A percentile compares a stretch with the other conserved stretches of the same genome.
Evolutionary conservation across 2,113 vertebrate species (phyloP).

Genomic region (Bubalus kerabau): DNA sequence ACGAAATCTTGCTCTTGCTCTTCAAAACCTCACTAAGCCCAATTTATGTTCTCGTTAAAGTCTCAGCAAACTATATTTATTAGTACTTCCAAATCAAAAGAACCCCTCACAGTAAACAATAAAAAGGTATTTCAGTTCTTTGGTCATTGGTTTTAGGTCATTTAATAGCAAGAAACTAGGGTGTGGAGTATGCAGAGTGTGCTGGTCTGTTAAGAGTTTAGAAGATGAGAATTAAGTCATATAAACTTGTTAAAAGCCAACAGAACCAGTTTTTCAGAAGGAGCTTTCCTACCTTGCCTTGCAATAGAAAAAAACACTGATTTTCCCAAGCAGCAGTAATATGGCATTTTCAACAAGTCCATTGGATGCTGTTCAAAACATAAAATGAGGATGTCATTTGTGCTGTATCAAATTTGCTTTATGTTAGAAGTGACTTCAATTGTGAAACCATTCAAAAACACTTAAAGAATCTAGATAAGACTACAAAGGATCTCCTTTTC

Average conservation of each 20-base stretch:
- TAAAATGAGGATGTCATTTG: neutral
- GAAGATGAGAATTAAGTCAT: slow-evolving; percentile 34
- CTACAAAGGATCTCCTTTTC: neutral
- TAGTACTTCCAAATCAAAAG: neutral
- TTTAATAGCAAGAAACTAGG: slow-evolving; percentile 41
- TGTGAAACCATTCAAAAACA: neutral
- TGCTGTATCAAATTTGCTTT: neutral
- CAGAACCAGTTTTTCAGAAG: slow-evolving; percentile 1
- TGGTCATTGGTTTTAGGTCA: neutral
- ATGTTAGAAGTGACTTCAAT: neutral
- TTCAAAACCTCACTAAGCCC: neutral
- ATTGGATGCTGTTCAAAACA: neutral
- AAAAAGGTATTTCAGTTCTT: neutral
- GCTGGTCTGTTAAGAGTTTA: neutral
- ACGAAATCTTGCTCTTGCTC: neutral
- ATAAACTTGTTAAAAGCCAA: slow-evolving; percentile 19
- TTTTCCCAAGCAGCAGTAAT: neutral
- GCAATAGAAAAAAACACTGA: neutral
- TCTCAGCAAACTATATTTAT: neutral
- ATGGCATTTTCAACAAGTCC: neutral
- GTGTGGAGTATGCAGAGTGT: neutral
- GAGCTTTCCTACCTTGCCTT: neutral
- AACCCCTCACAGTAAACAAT: neutral
- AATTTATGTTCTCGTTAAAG: neutral
- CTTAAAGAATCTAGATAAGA: neutral